Percentiles rank a stretch among this genome's conserved stretches.
phyloP scores from a whole-genome alignment of 2,888 invertebrate species.

The Trichogramma dendrolimi region DNA sequence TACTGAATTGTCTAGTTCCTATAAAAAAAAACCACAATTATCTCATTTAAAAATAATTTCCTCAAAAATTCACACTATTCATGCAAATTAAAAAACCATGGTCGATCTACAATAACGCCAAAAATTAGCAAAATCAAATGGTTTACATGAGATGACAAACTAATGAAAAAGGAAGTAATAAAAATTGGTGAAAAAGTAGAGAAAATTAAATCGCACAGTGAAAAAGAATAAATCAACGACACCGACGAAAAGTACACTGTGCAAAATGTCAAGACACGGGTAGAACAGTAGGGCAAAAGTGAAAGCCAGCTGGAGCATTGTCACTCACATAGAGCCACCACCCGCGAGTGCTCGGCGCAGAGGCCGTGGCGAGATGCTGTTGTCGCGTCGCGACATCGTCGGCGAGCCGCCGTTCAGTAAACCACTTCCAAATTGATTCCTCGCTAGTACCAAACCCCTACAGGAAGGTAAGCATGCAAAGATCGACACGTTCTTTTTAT shows the following conservation, averaged over 20 bases:
- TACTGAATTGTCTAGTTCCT: background rate
- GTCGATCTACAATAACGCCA: too few species aligned
- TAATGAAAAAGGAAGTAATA: constrained; percentile 1
- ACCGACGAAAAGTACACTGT: constrained; percentile 38
- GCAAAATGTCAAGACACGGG: constrained; percentile 42
- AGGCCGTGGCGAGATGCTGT: constrained; percentile 48
- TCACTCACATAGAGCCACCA: constrained; percentile 52
- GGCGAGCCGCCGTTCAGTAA: constrained; percentile 42
- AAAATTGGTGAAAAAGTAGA: background rate
- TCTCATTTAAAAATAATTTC: too few species aligned
- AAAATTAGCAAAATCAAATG: too few species aligned
- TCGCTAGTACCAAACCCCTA: constrained; percentile 48
- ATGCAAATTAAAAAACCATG: too few species aligned
- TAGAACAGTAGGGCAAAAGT: constrained; percentile 42
- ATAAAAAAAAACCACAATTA: too few species aligned
- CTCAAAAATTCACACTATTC: too few species aligned
- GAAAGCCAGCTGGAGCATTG: constrained; percentile 45
- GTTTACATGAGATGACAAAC: background rate
- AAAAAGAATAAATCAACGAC: constrained; percentile 5
- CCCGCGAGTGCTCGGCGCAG: constrained; percentile 48
- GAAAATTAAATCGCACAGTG: constrained; percentile 11
- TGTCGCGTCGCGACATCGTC: constrained; percentile 46
- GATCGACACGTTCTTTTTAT: too few species aligned
- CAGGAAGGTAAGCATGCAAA: background rate
- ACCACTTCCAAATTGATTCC: constrained; percentile 43